A percentile compares a stretch with the other conserved stretches of the same genome.
Conservation (phyloP, 1,140 invertebrate species). For the Drosophila murphyi region DNA sequence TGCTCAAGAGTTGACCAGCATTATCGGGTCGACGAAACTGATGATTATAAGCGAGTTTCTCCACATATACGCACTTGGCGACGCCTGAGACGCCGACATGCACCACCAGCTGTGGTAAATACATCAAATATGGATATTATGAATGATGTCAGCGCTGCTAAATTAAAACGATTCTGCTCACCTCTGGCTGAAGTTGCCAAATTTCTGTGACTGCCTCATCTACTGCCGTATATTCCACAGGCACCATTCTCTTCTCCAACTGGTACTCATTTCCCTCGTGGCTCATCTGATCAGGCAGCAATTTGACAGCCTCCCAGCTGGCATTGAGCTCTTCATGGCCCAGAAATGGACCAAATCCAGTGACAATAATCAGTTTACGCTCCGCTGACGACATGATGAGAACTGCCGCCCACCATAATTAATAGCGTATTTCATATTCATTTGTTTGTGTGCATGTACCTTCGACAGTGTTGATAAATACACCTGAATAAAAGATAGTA, state of each 20-base stretch:
- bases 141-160: conserved; percentile 51
- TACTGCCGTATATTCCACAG: conserved; percentile 87
- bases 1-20: conserved; percentile 75
- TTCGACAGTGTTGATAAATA: conserved; percentile 16
- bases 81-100: conserved; percentile 87
- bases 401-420: conserved; percentile 17
- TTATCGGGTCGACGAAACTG: conserved; percentile 85
- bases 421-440: conserved; percentile 1
- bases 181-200: conserved; percentile 87
- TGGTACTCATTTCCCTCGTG: conserved; percentile 81
- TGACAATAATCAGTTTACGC: conserved; percentile 85
- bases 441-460: background rate
- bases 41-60: conserved; percentile 85
- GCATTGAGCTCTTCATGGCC: conserved; percentile 87
- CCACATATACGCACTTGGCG: conserved; percentile 86
- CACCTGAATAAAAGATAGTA: background rate
- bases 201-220: conserved; percentile 85
- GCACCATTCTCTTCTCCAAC: conserved; percentile 86
- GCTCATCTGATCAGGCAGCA: conserved; percentile 83
- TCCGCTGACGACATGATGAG: conserved; percentile 57
- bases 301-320: conserved; percentile 88
- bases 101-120: conserved; percentile 85
- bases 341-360: conserved; percentile 90
- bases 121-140: conserved; percentile 9
- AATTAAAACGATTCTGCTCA: conserved; percentile 39